A percentile compares a stretch with the other conserved stretches of the same genome.
phyloP scores from a whole-genome alignment of 1,140 invertebrate genomes.

The Phocides pigmalion region DNA sequence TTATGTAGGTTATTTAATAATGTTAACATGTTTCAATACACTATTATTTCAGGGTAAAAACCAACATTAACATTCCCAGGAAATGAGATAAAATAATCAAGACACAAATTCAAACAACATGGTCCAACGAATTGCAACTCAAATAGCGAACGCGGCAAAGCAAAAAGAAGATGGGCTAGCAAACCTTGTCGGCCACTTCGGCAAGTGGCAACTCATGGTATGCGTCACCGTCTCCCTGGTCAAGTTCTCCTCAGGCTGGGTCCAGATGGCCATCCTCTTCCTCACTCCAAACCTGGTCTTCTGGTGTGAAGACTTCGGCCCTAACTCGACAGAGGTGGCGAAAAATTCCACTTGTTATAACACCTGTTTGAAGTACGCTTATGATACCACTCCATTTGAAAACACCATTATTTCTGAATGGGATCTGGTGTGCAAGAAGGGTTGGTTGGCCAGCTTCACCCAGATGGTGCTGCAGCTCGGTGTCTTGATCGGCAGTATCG shows the following conservation, averaged over 20 bases:
- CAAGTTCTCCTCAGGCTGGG: conserved; percentile 84
- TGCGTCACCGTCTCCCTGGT: conserved; percentile 80
- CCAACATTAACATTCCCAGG: no score
- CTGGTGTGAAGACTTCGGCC: conserved; percentile 50
- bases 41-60: background rate
- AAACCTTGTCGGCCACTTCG: conserved; percentile 81
- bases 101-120: conserved; percentile 41
- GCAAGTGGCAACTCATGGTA: conserved; percentile 84
- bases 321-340: conserved; percentile 40
- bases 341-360: conserved; percentile 62
- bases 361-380: conserved; percentile 60
- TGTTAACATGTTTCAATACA: no score
- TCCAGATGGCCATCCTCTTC: conserved; percentile 83
- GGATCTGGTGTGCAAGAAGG: conserved; percentile 80
- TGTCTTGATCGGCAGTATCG: conserved; percentile 80
- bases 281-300: conserved; percentile 57
- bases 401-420: conserved; percentile 83
- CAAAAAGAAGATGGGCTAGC: conserved; percentile 61
- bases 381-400: conserved; percentile 74
- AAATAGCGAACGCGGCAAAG: conserved; percentile 37
- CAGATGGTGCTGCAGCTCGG: conserved; percentile 82
- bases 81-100: background rate
- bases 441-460: conserved; percentile 79
- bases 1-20: no score
- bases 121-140: conserved; percentile 46